Conservation (phyloP, 1,140 invertebrate genomes). For the Drosophila watanabei region DNA sequence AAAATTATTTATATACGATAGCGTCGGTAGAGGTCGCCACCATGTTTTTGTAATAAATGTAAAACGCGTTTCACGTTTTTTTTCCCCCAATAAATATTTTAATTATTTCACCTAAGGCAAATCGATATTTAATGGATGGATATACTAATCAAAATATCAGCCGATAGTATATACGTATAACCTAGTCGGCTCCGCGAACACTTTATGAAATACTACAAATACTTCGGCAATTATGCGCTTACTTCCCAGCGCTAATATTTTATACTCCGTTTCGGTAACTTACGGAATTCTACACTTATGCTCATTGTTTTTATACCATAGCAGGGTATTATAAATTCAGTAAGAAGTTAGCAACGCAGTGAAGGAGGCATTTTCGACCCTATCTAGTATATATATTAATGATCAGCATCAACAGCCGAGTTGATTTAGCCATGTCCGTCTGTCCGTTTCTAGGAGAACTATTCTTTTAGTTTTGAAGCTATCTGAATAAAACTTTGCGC, state of each 20-base stretch:
- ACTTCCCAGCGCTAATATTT: conserved; percentile 4
- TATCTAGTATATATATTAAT: too few species aligned
- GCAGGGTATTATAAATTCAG: too few species aligned
- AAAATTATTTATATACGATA: not conserved
- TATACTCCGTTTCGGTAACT: conserved; percentile 26
- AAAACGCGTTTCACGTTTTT: not conserved
- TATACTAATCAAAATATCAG: too few species aligned
- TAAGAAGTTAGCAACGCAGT: too few species aligned
- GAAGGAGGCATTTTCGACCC: too few species aligned
- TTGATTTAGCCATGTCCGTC: too few species aligned
- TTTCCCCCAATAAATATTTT: not conserved
- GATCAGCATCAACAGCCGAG: too few species aligned
- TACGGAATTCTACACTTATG: not conserved
- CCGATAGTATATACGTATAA: not conserved
- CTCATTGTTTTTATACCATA: too few species aligned
- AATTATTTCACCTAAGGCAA: not conserved
- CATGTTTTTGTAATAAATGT: not conserved
- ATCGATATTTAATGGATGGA: not conserved
- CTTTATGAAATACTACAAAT: not conserved
- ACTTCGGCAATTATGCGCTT: not conserved
- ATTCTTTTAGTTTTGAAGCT: too few species aligned
- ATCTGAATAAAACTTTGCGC: too few species aligned
- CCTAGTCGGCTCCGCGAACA: not conserved
- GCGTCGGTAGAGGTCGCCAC: not conserved
- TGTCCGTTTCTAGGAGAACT: too few species aligned